Conservation (phyloP, 2,797 vertebrate species). For the Podargus strigoides region DNA sequence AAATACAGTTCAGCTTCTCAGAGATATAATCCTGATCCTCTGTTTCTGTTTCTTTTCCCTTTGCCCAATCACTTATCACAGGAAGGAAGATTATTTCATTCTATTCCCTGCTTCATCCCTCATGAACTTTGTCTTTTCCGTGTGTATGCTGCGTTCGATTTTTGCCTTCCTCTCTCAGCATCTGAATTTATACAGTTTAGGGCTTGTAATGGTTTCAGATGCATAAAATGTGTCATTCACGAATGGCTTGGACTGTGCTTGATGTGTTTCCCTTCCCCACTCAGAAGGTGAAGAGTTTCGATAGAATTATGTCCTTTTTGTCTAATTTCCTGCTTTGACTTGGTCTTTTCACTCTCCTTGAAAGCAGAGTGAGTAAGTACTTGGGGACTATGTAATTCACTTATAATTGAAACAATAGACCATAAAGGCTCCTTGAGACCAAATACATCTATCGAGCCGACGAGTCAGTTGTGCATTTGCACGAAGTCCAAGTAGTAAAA, state of each 20-base stretch:
- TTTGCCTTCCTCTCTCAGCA: not conserved
- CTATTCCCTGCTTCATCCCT: not conserved
- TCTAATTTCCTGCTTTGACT: constrained; percentile 38
- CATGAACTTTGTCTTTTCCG: not conserved
- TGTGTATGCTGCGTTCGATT: not conserved
- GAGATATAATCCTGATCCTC: not conserved
- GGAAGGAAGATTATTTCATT: not conserved
- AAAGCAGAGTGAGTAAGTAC: constrained; percentile 58
- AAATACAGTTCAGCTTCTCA: not conserved
- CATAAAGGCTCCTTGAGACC: constrained; percentile 61
- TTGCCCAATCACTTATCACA: not conserved
- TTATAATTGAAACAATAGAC: constrained; percentile 67
- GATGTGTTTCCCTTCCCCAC: not conserved
- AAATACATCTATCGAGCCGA: constrained; percentile 56
- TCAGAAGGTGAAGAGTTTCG: constrained; percentile 21
- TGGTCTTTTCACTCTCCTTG: constrained; percentile 58
- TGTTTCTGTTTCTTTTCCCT: not conserved
- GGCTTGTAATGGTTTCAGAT: not conserved
- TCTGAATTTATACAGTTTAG: not conserved
- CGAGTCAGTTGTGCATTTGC: constrained; percentile 47
- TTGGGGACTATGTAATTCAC: constrained; percentile 56
- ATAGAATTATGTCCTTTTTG: not conserved
- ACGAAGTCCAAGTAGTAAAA: constrained; percentile 50
- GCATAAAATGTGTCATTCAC: not conserved
- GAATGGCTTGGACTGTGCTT: not conserved